Conservation (phyloP, 2,888 invertebrate species). For the Anodontia alba region DNA sequence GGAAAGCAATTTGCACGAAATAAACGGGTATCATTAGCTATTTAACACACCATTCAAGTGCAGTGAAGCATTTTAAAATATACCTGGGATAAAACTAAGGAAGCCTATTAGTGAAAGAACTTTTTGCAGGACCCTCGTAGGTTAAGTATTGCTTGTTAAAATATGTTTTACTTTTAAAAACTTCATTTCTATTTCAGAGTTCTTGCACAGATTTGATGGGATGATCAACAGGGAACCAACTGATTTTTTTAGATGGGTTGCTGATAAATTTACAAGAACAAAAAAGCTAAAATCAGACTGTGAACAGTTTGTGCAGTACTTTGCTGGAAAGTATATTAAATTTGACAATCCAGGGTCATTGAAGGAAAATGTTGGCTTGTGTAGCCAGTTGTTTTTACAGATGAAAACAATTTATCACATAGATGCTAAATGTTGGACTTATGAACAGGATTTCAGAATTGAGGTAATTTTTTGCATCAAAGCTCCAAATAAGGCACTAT, state of each 20-base stretch:
- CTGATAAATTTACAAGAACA: not conserved
- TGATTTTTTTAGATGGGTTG: not conserved
- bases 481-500: too few relatives aligned
- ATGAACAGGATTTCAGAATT: not conserved
- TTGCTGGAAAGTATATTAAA: not conserved
- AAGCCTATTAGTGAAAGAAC: too few relatives aligned
- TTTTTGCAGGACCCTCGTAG: too few relatives aligned
- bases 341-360: not conserved
- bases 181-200: slow-evolving; percentile 32
- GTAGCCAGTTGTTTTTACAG: slow-evolving; percentile 1
- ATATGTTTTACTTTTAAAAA: too few relatives aligned
- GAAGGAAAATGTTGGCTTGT: slow-evolving; percentile 15
- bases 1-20: too few relatives aligned
- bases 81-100: too few relatives aligned
- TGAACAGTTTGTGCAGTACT: not conserved
- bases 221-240: slow-evolving; percentile 31
- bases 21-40: too few relatives aligned
- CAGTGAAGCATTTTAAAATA: too few relatives aligned
- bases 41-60: too few relatives aligned
- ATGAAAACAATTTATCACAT: slow-evolving; percentile 24
- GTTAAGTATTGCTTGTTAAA: too few relatives aligned
- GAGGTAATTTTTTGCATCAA: too few relatives aligned
- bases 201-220: slow-evolving; percentile 51
- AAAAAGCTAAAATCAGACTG: not conserved
- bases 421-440: slow-evolving; percentile 30